phyloP scores from a whole-genome alignment of 2,113 vertebrate genomes.

The Passer montanus region DNA sequence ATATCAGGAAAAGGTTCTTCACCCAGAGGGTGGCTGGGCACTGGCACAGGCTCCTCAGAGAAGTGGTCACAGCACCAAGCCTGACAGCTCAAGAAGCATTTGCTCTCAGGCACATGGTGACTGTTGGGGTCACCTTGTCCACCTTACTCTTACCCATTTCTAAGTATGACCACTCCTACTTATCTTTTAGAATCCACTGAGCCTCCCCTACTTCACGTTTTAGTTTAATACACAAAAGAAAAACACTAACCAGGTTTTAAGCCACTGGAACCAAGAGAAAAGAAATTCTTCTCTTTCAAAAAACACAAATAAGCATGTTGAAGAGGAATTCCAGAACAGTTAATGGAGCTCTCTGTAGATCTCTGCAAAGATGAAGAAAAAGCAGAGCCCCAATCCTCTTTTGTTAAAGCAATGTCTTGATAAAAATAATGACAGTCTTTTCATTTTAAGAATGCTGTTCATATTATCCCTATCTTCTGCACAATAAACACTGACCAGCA shows the following conservation, averaged over 20 bases:
- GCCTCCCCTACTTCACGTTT: not conserved
- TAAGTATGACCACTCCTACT: not conserved
- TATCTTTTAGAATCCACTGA: not conserved
- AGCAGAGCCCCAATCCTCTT: not conserved
- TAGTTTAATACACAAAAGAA: not conserved
- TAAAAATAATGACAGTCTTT: not conserved
- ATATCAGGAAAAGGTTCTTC: not conserved
- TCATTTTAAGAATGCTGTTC: not conserved
- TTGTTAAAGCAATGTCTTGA: not conserved
- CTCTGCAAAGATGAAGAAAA: not conserved
- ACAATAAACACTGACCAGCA: not conserved
- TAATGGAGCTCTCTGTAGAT: rapidly evolving
- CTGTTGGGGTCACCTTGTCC: not conserved
- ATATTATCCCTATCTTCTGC: not conserved
- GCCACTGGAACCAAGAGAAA: not conserved
- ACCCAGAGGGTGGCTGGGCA: not conserved
- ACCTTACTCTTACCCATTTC: not conserved
- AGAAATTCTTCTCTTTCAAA: not conserved
- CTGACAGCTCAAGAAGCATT: not conserved
- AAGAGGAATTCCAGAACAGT: not conserved
- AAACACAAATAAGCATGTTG: not conserved
- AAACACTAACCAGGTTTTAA: not conserved
- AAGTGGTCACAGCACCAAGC: not conserved
- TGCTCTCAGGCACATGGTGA: not conserved
- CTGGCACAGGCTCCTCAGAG: not conserved